Evolutionary conservation across 2,888 invertebrate genomes (phyloP).

Genomic region (Hylaea fasciaria): DNA sequence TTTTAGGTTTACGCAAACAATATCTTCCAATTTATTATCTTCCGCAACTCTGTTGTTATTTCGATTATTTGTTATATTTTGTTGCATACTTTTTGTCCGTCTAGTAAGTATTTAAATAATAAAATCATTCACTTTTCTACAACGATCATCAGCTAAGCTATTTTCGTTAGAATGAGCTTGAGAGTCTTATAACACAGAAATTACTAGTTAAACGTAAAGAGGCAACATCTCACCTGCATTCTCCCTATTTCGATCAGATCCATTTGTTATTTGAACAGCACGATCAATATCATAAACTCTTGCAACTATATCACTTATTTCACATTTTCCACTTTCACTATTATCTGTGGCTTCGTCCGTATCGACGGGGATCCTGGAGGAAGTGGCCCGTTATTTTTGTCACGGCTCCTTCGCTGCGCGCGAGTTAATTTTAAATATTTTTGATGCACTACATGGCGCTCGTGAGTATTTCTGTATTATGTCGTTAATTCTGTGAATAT

Average conservation of each 20-base stretch:
- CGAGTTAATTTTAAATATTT: constrained; percentile 76
- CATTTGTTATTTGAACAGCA: constrained; percentile 4
- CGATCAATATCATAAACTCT: constrained; percentile 7
- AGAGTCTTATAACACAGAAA: too few relatives aligned
- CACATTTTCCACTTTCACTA: constrained; percentile 21
- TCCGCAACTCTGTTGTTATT: too few relatives aligned
- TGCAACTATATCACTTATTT: constrained; percentile 14
- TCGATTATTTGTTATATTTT: too few relatives aligned
- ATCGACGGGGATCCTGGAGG: constrained; percentile 47
- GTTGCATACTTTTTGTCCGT: too few relatives aligned
- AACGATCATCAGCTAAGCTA: not conserved
- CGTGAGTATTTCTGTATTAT: constrained; percentile 51
- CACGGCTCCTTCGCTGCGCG: constrained; percentile 55
- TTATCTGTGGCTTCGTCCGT: constrained; percentile 30
- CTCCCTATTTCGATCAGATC: constrained; percentile 20
- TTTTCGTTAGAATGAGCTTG: not conserved
- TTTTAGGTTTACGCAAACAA: too few relatives aligned
- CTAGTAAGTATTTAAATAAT: too few relatives aligned
- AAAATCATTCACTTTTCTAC: too few relatives aligned
- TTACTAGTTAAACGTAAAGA: too few relatives aligned
- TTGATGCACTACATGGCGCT: constrained; percentile 63
- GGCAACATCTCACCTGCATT: constrained; percentile 20
- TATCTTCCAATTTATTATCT: too few relatives aligned
- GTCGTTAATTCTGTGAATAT: constrained; percentile 39
- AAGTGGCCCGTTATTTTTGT: constrained; percentile 63